A percentile compares a stretch with the other conserved stretches of the same genome.
Evolutionary conservation across 2,113 vertebrate species (phyloP).

Genomic region (Corynorhinus townsendii): DNA sequence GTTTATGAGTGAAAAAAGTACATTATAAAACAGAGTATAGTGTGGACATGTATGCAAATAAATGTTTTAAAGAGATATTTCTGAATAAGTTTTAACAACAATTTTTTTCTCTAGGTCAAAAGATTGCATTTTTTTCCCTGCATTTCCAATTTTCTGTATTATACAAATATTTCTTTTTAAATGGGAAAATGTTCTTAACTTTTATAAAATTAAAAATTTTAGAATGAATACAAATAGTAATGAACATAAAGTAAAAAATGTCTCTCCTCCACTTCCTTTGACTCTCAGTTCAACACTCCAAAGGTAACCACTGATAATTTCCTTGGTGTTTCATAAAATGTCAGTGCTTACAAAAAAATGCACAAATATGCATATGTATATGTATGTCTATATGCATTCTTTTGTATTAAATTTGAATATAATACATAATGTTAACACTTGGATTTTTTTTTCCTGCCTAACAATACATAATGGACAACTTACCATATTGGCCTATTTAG

Average conservation of each 20-base stretch:
- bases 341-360: background rate
- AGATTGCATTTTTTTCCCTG: background rate
- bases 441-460: background rate
- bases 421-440: background rate
- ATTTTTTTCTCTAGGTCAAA: background rate
- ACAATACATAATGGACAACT: background rate
- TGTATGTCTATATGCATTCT: background rate
- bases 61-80: background rate
- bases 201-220: background rate
- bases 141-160: background rate
- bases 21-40: background rate
- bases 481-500: background rate
- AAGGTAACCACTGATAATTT: background rate
- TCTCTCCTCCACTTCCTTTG: background rate
- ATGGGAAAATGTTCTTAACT: background rate
- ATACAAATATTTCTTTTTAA: background rate
- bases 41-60: background rate
- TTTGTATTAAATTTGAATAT: background rate
- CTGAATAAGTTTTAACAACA: background rate
- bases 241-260: background rate
- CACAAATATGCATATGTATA: background rate
- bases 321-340: background rate
- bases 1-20: background rate
- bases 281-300: background rate
- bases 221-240: background rate